Percentiles rank a stretch among this genome's conserved stretches.
phyloP scores from a whole-genome alignment of 1,140 invertebrate species.

The Glossosoma conforme region DNA sequence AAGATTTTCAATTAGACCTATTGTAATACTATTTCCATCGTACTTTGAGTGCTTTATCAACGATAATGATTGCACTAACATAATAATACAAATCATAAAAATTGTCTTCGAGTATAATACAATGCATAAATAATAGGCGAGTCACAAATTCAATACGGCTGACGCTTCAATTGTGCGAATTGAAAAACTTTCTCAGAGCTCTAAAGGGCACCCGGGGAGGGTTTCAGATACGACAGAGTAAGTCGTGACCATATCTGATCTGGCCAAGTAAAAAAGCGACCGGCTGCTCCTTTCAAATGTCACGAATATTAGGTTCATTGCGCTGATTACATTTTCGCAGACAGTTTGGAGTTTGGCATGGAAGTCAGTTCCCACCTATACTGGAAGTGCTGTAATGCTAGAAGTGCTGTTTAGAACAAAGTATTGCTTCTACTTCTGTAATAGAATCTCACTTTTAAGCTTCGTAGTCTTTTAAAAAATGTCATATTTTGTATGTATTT shows the following conservation, averaged over 20 bases:
- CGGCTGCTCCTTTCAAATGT: constrained; percentile 7
- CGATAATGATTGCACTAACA: background rate
- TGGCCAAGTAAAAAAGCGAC: background rate
- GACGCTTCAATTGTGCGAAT: background rate
- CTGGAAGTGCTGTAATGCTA: no score
- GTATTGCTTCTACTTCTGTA: no score
- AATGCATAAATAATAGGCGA: background rate
- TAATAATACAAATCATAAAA: no score
- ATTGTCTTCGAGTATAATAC: background rate
- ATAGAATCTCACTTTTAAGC: no score
- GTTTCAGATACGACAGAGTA: background rate
- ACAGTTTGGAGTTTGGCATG: no score
- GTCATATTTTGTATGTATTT: no score
- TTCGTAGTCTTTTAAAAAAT: no score
- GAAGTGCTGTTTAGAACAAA: no score
- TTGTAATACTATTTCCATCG: no score
- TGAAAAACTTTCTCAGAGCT: background rate
- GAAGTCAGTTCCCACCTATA: no score
- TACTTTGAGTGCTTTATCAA: background rate
- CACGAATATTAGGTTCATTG: constrained; percentile 3
- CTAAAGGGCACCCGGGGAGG: constrained; percentile 5
- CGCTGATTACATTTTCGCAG: background rate
- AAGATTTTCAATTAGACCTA: no score
- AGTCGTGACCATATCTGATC: constrained; percentile 4
- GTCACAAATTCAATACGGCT: background rate